Conservation (phyloP, 2,888 invertebrate species). For the Invenusta paracnida region DNA sequence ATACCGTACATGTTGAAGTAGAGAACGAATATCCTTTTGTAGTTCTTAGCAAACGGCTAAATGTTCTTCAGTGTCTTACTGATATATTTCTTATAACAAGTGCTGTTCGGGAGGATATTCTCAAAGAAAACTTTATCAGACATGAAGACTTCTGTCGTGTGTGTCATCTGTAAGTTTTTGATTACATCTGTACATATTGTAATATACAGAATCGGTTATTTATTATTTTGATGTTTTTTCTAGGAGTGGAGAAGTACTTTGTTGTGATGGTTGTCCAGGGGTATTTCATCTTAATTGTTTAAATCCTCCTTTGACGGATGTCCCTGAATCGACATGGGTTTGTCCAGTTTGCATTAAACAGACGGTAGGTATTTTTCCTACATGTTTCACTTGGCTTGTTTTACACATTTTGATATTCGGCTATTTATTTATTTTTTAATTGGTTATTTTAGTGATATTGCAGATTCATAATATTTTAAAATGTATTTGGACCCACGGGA, state of each 20-base stretch:
- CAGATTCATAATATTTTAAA: too few species aligned
- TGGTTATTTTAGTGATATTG: background rate
- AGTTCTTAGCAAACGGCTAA: constrained; percentile 54
- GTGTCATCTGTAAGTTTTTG: constrained; percentile 56
- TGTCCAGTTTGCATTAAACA: constrained; percentile 73
- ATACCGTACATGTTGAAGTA: background rate
- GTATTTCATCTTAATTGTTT: constrained; percentile 95
- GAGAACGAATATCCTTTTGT: constrained; percentile 56
- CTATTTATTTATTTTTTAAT: background rate
- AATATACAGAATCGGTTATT: background rate
- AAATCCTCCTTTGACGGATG: constrained; percentile 84
- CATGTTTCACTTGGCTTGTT: background rate
- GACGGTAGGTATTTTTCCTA: constrained; percentile 6
- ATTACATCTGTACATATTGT: constrained; percentile 21
- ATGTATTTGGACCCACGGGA: too few species aligned
- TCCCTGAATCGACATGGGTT: constrained; percentile 94
- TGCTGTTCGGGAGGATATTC: constrained; percentile 83
- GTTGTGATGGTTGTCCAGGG: constrained; percentile 96
- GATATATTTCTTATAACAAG: constrained; percentile 89
- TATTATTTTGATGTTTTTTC: constrained; percentile 1
- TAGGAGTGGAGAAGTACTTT: constrained; percentile 76
- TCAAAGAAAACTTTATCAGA: constrained; percentile 74
- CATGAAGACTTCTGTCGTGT: constrained; percentile 62
- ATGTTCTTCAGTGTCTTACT: constrained; percentile 75
- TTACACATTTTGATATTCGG: background rate